Base-by-base conservation (phyloP, 2,888 invertebrate species). In the Lottia scabra region DNA sequence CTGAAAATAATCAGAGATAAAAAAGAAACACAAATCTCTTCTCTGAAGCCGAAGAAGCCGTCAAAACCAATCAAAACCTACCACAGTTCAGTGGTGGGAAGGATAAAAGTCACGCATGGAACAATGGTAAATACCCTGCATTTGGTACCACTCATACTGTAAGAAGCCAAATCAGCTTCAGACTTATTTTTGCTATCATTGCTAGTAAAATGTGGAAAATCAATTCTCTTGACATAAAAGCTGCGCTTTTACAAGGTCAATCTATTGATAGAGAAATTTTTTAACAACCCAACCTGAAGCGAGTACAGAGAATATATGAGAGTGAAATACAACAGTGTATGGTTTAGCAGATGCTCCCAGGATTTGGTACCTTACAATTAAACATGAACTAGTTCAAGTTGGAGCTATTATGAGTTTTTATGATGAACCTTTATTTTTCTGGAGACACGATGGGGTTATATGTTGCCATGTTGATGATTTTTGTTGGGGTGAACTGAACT, bases 381-480 rank as follows among this genome's bases (percentile, higher is more conserved):
- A 56, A 23, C 6, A 56, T 19, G 56, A 56, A 56, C 23, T 56
- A 23, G 23, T 56, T 8, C n/a, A 56, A 19, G n/a, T 6, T 65
- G 43, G 68, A 44, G 66, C 45, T 62, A 65, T 6, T 16, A 64
- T 27, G 66, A 44, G 48, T 16, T 38, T 38, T 19, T 44, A 45
- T 2, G 69, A 70, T 44, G 62, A 48, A 43, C 62, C 70, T 19
- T 70, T 70, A 44, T 73, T 56, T 23, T 56, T 44, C 65, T 56
- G 67, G 26, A 19, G 19, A 43, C 23, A 43, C n/a, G 26, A 27
- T 43, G 73, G 66, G 2, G 44, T 70, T 4, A n/a, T 73, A 64
- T 67, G 66, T 27, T 67, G 74, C 46, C 70, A 71, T 48, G 70
- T 74, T 8, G 74, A 74, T 26, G 68, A 63, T 44, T 63, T 69